phyloP scores from a whole-genome alignment of 92 coral and sea anemone species.

The Virgularia gustaviana region DNA sequence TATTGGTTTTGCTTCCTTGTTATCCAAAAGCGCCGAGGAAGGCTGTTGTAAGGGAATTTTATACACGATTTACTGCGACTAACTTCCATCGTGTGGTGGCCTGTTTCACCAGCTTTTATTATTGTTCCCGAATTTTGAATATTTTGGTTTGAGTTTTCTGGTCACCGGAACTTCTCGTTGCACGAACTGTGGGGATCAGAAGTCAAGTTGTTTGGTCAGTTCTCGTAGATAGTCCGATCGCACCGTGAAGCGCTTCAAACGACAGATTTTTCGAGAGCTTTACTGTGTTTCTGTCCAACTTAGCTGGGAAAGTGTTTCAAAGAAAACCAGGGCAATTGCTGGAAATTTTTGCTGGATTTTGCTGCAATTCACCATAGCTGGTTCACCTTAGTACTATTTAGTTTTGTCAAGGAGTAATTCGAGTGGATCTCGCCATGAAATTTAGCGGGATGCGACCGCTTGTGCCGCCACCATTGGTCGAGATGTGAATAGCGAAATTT shows the following conservation, averaged over 20 bases:
- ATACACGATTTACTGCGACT: conserved; percentile 6
- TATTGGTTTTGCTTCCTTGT: neutral
- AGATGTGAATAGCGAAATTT: conserved; percentile 28
- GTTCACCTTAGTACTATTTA: too few relatives aligned
- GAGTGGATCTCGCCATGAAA: conserved; percentile 23
- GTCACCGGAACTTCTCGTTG: conserved; percentile 34
- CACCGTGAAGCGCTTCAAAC: neutral
- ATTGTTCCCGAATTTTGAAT: conserved; percentile 42
- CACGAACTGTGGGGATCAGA: conserved; percentile 41
- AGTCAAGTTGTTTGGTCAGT: conserved; percentile 33
- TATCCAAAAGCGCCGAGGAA: neutral
- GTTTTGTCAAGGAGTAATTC: conserved; percentile 27
- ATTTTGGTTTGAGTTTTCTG: conserved; percentile 34
- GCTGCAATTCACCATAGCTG: too few relatives aligned
- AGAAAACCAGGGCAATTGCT: too few relatives aligned
- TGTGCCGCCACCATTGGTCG: conserved; percentile 17
- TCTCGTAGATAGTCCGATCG: conserved; percentile 19
- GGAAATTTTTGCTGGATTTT: too few relatives aligned
- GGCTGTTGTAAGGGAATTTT: neutral
- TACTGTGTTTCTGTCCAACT: too few relatives aligned
- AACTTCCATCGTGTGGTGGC: conserved; percentile 17
- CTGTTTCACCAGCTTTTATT: conserved; percentile 12
- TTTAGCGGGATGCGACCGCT: conserved; percentile 21
- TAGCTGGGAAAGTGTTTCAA: neutral
- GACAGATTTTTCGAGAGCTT: conserved; percentile 8